Percentiles rank a stretch among this genome's conserved stretches.
These are phyloP conservation scores for Pelobates cultripes DNA, from an alignment of 2,797 vertebrate genomes.

Conservation along the genomic window DNA sequence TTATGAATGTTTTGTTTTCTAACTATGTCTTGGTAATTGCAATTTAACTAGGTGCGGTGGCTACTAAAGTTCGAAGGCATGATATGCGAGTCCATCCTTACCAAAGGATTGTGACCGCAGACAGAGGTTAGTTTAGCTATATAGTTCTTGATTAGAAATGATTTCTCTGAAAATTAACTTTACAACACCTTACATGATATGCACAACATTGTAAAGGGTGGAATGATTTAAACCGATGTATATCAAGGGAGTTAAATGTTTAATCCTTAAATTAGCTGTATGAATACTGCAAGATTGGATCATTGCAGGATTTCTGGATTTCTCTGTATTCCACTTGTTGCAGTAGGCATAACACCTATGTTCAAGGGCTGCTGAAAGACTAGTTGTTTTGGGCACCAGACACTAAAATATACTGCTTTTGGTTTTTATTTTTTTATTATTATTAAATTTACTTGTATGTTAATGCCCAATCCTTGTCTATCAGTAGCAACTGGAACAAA, in stretches of 20 bases:
- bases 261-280: constrained; percentile 47
- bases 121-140: constrained; percentile 99
- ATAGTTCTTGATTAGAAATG: constrained; percentile 81
- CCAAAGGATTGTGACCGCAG: constrained; percentile 99
- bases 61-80: constrained; percentile 99
- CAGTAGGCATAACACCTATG: background rate
- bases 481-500: background rate
- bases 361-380: background rate
- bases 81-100: constrained; percentile 99
- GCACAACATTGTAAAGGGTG: constrained; percentile 30
- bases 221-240: background rate
- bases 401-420: background rate
- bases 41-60: constrained; percentile 99
- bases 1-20: constrained; percentile 84
- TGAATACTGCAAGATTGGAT: background rate
- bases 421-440: too few species aligned
- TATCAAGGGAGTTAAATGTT: constrained; percentile 23
- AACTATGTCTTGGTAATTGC: constrained; percentile 98
- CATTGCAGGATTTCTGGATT: background rate
- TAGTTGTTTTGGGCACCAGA: background rate
- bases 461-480: background rate
- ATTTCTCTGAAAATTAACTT: constrained; percentile 73
- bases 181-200: constrained; percentile 78
- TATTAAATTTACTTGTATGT: too few species aligned
- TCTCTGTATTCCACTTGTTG: background rate